Base-by-base conservation (phyloP, 2,797 vertebrate species). In the Hippocampus kuda region DNA sequence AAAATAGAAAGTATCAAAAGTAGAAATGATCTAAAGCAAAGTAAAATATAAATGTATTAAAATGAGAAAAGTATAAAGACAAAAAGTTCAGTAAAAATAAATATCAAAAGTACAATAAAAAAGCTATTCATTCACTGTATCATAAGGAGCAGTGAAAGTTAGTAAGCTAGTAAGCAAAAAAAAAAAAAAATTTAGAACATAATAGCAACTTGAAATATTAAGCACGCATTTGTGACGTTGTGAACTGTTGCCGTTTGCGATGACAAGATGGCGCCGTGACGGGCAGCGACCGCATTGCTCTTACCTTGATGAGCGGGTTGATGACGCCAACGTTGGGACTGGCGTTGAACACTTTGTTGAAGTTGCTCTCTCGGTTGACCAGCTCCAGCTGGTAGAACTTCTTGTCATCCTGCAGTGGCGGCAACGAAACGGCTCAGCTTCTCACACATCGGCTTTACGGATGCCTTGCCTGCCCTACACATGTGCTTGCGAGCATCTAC, bases 371-470 rank as follows among this genome's bases (percentile, higher is more conserved):
- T 83, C 97, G 91, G 91, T 98, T 98, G 89, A 99, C 94, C 82
- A 99, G 92, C 81, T 99, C 97, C 90, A 99, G 92, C 86, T 99
- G 96, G 92, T 95, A 99, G 90, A 97, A 97, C 89, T 99, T 99
- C 89, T 98, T 99, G 88, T 99, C 97, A 70, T 98, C 97, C 97
- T 99, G 92, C 22, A 26, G 34, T 27, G 34, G 53, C n/a, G 74
- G 61, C 68, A 65, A 76, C 67, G 34, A 53, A n/a, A 27, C 15
- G 13, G 0, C 68, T 83, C 67, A 83, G 42, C 41, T 18, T 26
- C 34, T 18, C 5, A 15, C 22, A 24, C 27, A 15, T 54, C 9
- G 15, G 53, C 53, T 54, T 54, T 11, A 54, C 53, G n/a, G 53
- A 24, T 20, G 49, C 49, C 49, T 3, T 18, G 16, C 1, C 49